Conservation (phyloP, 2,888 invertebrate species). For the Linnaemya tessellans region DNA sequence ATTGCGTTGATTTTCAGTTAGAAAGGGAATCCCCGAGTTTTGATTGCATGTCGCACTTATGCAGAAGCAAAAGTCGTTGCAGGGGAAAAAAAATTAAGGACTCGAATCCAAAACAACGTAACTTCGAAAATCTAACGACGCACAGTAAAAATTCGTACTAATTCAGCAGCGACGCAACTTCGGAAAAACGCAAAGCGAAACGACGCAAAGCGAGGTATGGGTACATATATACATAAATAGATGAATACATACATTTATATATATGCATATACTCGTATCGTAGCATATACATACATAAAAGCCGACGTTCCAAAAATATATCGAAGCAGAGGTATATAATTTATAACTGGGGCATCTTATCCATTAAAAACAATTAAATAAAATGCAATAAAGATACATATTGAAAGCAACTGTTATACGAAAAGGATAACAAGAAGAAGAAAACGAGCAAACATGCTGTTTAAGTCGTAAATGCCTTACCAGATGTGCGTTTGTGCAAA, state of each 20-base stretch:
- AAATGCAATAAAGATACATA: background rate
- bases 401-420: constrained; percentile 40
- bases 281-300: background rate
- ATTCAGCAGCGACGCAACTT: no score
- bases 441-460: constrained; percentile 49
- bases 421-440: background rate
- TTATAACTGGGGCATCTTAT: constrained; percentile 48
- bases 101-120: no score
- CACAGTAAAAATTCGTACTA: no score
- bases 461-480: constrained; percentile 46
- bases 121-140: no score
- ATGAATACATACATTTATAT: background rate
- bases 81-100: no score
- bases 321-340: background rate
- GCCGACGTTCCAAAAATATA: constrained; percentile 4
- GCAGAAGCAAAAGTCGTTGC: no score
- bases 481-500: constrained; percentile 22
- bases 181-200: no score
- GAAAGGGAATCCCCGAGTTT: no score
- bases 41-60: no score
- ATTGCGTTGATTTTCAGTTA: no score
- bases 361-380: background rate
- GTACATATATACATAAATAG: background rate
- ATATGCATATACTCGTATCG: no score
- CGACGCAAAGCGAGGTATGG: no score